A percentile compares a stretch with the other conserved stretches of the same genome.
phyloP scores from a whole-genome alignment of 1,140 invertebrate species.

The Venustaconcha ellipsiformis region DNA sequence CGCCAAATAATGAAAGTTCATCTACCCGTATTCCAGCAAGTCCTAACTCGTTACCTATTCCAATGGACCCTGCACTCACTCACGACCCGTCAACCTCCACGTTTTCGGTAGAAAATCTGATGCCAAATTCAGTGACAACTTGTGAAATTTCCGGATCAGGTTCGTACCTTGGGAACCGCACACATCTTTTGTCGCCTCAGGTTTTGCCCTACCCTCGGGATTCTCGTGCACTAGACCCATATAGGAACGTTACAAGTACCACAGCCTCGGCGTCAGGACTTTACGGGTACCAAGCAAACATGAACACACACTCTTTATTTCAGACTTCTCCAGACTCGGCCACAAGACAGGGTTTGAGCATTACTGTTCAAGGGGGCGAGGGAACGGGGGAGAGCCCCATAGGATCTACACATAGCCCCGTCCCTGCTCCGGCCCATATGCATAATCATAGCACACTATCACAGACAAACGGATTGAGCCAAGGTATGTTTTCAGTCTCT shows the following conservation, averaged over 20 bases:
- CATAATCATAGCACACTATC: constrained; percentile 31
- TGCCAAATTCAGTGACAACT: constrained; percentile 44
- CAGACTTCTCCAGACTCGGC: constrained; percentile 26
- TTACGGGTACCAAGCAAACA: constrained; percentile 31
- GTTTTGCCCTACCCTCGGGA: constrained; percentile 50
- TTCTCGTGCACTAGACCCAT: constrained; percentile 48
- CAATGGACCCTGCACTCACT: constrained; percentile 44
- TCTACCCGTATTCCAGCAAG: constrained; percentile 20
- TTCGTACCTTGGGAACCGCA: constrained; percentile 37
- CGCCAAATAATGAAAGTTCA: constrained; percentile 9
- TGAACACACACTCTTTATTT: constrained; percentile 34
- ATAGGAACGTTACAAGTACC: constrained; percentile 43
- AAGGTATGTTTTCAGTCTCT: constrained; percentile 50
- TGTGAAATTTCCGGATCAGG: constrained; percentile 46
- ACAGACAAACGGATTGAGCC: constrained; percentile 50
- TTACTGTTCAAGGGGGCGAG: constrained; percentile 15
- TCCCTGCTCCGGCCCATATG: constrained; percentile 35
- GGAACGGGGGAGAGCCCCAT: constrained; percentile 28
- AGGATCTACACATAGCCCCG: constrained; percentile 44
- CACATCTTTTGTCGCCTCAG: constrained; percentile 50
- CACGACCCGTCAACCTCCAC: constrained; percentile 47
- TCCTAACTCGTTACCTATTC: constrained; percentile 48
- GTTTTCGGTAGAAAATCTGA: constrained; percentile 64
- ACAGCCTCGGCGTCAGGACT: constrained; percentile 30
- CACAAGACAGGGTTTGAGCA: constrained; percentile 8